A percentile compares a stretch with the other conserved stretches of the same genome.
Conservation (phyloP, 1,140 invertebrate genomes). For the Brachystomella parvula region DNA sequence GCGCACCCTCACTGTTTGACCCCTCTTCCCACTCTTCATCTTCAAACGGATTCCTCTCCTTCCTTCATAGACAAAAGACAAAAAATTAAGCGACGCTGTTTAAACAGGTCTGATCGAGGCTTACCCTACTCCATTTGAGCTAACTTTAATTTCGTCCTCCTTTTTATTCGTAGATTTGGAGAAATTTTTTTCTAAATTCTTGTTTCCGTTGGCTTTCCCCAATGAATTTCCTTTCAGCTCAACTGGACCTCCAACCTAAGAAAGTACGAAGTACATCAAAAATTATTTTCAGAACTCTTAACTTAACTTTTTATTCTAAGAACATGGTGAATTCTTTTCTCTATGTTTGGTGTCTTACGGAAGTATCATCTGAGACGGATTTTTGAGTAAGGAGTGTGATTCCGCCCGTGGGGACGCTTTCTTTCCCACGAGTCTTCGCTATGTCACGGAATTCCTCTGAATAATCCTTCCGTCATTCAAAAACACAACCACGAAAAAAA, state of each 20-base stretch:
- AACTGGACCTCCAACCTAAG: constrained; percentile 33
- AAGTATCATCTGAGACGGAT: constrained; percentile 85
- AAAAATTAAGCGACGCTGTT: not conserved
- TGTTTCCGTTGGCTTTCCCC: constrained; percentile 31
- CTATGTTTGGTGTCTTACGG: too few species aligned
- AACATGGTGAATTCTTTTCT: not conserved
- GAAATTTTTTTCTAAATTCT: not conserved
- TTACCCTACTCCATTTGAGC: constrained; percentile 32
- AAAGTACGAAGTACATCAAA: not conserved
- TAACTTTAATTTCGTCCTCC: constrained; percentile 28
- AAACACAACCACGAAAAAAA: constrained; percentile 40
- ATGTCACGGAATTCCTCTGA: constrained; percentile 94
- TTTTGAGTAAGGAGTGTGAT: constrained; percentile 95
- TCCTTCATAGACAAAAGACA: constrained; percentile 33
- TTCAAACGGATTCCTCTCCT: constrained; percentile 53
- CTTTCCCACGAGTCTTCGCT: constrained; percentile 85
- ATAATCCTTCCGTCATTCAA: constrained; percentile 66
- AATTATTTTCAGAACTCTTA: not conserved
- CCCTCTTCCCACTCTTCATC: constrained; percentile 55
- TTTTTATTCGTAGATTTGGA: constrained; percentile 22
- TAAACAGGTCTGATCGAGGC: not conserved
- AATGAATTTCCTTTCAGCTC: constrained; percentile 33
- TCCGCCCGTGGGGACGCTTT: constrained; percentile 68
- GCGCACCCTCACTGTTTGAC: constrained; percentile 49
- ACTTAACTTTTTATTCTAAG: not conserved